Conservation (phyloP, 2,888 invertebrate genomes). For the Dichetophora obliterata region DNA sequence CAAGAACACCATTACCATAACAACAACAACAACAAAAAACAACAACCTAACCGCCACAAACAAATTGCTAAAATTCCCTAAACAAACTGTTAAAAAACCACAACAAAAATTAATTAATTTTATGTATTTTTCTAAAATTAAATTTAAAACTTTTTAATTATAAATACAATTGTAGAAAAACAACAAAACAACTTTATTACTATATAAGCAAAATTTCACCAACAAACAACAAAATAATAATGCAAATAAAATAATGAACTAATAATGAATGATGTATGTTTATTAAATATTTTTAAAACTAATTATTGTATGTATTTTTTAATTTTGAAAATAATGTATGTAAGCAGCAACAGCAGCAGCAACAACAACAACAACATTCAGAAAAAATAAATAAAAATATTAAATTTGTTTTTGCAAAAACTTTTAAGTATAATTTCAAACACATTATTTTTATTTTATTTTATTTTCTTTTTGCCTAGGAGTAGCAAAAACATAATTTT, state of each 20-base stretch:
- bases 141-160: conserved; percentile 32
- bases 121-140: conserved; percentile 46
- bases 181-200: conserved; percentile 8
- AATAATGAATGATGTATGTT: conserved; percentile 17
- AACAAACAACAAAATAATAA: conserved; percentile 18
- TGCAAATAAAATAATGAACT: conserved; percentile 22
- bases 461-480: too few species aligned
- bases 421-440: neutral
- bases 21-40: neutral
- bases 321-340: conserved; percentile 2
- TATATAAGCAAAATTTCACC: conserved; percentile 27
- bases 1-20: too few species aligned
- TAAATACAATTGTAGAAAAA: neutral
- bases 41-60: neutral
- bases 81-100: neutral
- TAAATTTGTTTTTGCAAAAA: neutral
- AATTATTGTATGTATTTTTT: conserved; percentile 9
- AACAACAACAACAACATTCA: neutral
- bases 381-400: neutral
- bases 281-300: conserved; percentile 6
- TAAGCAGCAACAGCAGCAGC: neutral
- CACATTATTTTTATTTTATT: too few species aligned
- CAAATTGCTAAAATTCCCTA: neutral
- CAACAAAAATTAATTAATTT: conserved; percentile 47
- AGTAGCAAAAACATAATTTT: too few species aligned